Base-by-base conservation (phyloP, 1,140 invertebrate species). In the Pseudomyrmex sp. region DNA sequence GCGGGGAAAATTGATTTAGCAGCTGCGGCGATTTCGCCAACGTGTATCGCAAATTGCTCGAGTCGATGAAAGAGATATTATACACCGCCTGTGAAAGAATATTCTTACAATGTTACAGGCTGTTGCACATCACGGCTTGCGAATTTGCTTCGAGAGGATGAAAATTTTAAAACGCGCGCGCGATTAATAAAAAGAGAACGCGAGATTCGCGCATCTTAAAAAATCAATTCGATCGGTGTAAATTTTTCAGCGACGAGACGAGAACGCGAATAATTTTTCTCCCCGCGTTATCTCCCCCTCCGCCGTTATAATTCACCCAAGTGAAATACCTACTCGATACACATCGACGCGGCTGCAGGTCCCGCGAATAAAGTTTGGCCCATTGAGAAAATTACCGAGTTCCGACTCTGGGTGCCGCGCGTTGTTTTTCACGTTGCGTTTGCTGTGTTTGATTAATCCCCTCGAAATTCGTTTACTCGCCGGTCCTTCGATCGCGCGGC, bases 1-100 rank as follows among this genome's bases (percentile, higher is more conserved):
- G 54, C 44, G 54, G 56, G 76, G 70, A 80, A 80, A 46, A 35
- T 35, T 80, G 76, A 80, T 80, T 70, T 80, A 72, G 44, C 56
- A 48, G 66, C 44, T 48, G 44, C 20, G 44, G 68, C 50, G 59
- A 80, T 26, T 59, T 72, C 23, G 76, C 68, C 18, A 48, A 59
- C 35, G 35, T 10, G 65, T 59, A 48, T 68, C 20, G 23, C 65
- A 48, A 70, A 80, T 80, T 59, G 59, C 54, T 35, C 35, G 35
- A 35, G n/a, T 12, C 44, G 44, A 56, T 9, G 54, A 56, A 20
- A 70, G 54, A 80, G 2, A 69, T 80, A 56, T 75, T 65, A 18
- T 18, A 50, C 13, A 35, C 5, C 35, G 35, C 12, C 56, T 20
- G 69, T 58, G 20, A n/a, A 18, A 69, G 35, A 48, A 69, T 26